Base-by-base conservation (phyloP, 2,888 invertebrate species). In the Prenolepis imparis region DNA sequence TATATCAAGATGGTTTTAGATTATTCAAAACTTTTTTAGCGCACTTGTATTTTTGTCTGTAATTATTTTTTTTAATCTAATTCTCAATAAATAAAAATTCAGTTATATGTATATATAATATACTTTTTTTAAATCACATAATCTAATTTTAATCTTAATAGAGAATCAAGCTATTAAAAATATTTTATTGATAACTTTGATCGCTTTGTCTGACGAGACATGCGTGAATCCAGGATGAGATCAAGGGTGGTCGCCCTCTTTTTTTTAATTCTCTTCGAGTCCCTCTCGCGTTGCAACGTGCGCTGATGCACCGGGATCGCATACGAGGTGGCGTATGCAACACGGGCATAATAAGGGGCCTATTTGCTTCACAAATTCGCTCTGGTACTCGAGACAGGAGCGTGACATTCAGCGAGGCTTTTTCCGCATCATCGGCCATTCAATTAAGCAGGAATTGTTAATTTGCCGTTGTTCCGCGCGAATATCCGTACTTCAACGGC, bases 291-390 rank as follows among this genome's bases (percentile, higher is more conserved):
- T 68, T 67, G 61, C 75, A 44, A 61, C 72, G 84, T 82, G 32
- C 44, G 32, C 75, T 57, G 64, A 86, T 89, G 86, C 89, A 89
- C 39, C 84, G 81, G 55, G 82, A 90, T 89, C 86, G 89, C 90
- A 90, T 89, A 83, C 52, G 84, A 83, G 87, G 36, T 88, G 80
- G 80, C 66, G 78, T 75, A 89, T 89, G 89, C 89, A 91, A 88
- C 88, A 86, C 89, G 89, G 82, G 88, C 87, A 90, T 90, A 89
- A 84, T 88, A 90, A 85, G 80, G 89, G 83, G 89, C 90, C 89
- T 91, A 93, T 93, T 93, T 93, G 93, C 92, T 90, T 93, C 82
- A 90, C 92, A 93, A 93, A 93, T 93, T 83, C 74, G 55, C 41
- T 44, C 48, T 5, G 39, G 63, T 78, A 89, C 91, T 88, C 89